Evolutionary conservation across 2,888 invertebrate genomes (phyloP), one percentile per base, ranked within the genome.

Genomic region (Lampropteryx suffumata): DNA sequence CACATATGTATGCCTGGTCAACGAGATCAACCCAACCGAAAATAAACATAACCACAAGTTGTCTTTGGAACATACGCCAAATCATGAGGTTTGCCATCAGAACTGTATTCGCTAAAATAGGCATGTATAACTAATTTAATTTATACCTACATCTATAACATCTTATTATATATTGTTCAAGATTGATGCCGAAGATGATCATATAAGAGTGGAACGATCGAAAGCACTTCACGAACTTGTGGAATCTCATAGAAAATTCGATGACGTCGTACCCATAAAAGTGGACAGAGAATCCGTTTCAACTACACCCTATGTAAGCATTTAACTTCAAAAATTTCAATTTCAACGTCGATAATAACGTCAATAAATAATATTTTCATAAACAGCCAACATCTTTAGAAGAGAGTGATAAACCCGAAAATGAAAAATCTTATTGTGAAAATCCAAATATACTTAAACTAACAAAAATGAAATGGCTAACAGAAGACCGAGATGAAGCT

Each of bases 391-490:
- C 67, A 32, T 66, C 63, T 35, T 49, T 50, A 2, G 71, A 75
- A 48, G 69, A 68, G 9, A 75, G 61, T 45, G 71, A 71, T 26
- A 33, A 48, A 24, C 63, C 69, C 9, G 72, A 76, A 13, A 61
- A 49, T 21, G 65, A 71, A 35, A 64, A 59, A 12, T 14, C 58
- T 11, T 50, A 55, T 36, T 55, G 59, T 34, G 41, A 62, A 10
- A 82, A 80, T 37, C 77, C 82, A 7, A 85, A 81, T 48, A 63
- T 84, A 39, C 60, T 88, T 2, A 81, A 82, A 61, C 58, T 87
- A 29, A 88, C 87, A 0, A 83, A 82, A 72, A 86, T 84, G 83
- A 86, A 82, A 57, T 89, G 89, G 88, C 76, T 89, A 1, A 78
- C 79, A 9, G 85, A 87, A 62, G 72, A 71, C 9, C 71, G 70